Percentiles rank a stretch among this genome's conserved stretches.
These are phyloP conservation scores for Aegotheles bennettii DNA, from an alignment of 2,113 vertebrate genomes.

Conservation along the genomic window DNA sequence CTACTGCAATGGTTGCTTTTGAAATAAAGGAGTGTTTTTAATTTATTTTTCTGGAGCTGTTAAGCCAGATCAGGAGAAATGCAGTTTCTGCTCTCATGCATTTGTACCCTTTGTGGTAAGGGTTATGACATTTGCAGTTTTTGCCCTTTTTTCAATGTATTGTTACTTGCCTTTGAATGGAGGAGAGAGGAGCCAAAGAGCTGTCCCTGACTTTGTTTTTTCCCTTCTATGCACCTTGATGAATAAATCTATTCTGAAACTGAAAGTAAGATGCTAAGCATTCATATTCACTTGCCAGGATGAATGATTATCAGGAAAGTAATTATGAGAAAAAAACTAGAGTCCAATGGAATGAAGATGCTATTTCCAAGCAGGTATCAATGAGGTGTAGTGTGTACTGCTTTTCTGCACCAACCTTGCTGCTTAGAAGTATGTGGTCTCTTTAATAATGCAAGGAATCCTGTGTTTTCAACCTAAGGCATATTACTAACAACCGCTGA, in stretches of 20 bases:
- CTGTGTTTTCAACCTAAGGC: background rate
- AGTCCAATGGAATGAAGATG: background rate
- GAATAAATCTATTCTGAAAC: background rate
- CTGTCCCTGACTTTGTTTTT: background rate
- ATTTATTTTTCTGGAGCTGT: background rate
- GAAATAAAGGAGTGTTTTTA: background rate
- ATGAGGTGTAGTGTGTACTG: background rate
- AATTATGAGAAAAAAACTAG: background rate
- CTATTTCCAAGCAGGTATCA: background rate
- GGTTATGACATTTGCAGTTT: background rate
- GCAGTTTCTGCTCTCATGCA: background rate
- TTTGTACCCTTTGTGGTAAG: background rate
- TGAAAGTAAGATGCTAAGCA: background rate
- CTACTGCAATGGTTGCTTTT: background rate
- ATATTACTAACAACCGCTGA: background rate
- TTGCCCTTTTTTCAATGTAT: background rate
- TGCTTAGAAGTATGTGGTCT: background rate
- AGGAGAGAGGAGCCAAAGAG: background rate
- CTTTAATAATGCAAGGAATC: background rate
- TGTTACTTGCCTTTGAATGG: background rate
- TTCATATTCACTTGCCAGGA: background rate
- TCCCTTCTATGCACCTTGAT: background rate
- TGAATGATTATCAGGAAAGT: background rate
- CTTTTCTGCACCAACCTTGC: background rate
- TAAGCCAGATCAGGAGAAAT: background rate